phyloP scores from a whole-genome alignment of 2,888 invertebrate genomes.

The Cataglyphis rosenhaueri region DNA sequence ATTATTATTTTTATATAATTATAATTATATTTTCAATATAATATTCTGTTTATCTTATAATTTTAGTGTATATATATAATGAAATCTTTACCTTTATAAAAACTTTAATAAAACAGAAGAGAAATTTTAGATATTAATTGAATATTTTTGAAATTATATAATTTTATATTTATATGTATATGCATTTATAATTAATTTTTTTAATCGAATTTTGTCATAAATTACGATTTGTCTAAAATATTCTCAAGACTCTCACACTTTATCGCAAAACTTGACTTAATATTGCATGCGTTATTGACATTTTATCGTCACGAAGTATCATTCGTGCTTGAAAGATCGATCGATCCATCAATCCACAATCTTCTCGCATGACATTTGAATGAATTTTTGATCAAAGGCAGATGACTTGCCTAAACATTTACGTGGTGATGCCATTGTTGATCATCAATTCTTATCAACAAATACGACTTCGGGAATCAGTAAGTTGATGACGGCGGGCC shows the following conservation, averaged over 20 bases:
- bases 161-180: not conserved
- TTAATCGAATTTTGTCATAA: constrained; percentile 8
- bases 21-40: not conserved
- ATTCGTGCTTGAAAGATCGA: constrained; percentile 22
- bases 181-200: constrained; percentile 19
- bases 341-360: constrained; percentile 17
- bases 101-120: constrained; percentile 17
- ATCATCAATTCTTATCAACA: constrained; percentile 28
- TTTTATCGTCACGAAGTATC: constrained; percentile 33
- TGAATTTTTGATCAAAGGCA: constrained; percentile 13
- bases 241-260: constrained; percentile 20
- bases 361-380: not conserved
- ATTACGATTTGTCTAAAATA: constrained; percentile 19
- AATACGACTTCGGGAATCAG: constrained; percentile 42
- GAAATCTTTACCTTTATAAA: constrained; percentile 13
- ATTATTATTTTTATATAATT: not conserved
- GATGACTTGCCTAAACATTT: constrained; percentile 26
- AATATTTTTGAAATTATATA: constrained; percentile 8
- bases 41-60: not conserved
- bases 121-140: constrained; percentile 7
- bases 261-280: constrained; percentile 17
- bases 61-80: constrained; percentile 11
- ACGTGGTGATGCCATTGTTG: constrained; percentile 5
- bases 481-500: constrained; percentile 33
- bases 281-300: constrained; percentile 13